phyloP scores from a whole-genome alignment of 2,797 vertebrate species.

The Anniella stebbinsi region DNA sequence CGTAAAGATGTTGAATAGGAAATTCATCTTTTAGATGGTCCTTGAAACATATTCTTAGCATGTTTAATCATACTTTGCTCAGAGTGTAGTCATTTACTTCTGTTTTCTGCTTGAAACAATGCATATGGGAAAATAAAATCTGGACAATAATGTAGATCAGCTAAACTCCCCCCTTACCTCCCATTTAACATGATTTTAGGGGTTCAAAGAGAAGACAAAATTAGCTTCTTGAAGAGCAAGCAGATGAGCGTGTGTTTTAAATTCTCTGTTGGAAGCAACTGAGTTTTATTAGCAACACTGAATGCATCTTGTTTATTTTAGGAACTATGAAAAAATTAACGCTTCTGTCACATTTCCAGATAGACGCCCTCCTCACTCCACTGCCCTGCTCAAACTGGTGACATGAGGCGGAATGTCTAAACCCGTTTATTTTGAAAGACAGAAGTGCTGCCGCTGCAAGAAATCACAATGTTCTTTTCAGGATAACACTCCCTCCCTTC shows the following conservation, averaged over 20 bases:
- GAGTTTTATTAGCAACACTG: constrained; percentile 37
- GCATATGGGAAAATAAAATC: not conserved
- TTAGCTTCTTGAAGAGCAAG: not conserved
- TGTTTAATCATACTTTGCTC: not conserved
- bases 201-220: not conserved
- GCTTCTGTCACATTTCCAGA: not conserved
- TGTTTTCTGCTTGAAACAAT: not conserved
- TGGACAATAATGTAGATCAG: not conserved
- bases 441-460: constrained; percentile 64
- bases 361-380: constrained; percentile 15
- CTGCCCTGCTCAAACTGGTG: constrained; percentile 55
- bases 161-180: not conserved
- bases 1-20: not conserved
- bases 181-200: accelerated
- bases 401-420: constrained; percentile 46
- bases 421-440: constrained; percentile 70
- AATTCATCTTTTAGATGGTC: not conserved
- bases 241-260: not conserved
- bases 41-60: not conserved
- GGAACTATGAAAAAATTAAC: constrained; percentile 5
- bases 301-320: constrained; percentile 36
- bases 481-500: constrained; percentile 71
- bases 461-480: constrained; percentile 78
- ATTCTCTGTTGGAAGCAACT: constrained; percentile 10
- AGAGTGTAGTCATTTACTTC: not conserved